Evolutionary conservation across 1,140 invertebrate genomes (phyloP), one percentile per base, ranked within the genome.

Genomic region (Pogonognathellus flavescens): DNA sequence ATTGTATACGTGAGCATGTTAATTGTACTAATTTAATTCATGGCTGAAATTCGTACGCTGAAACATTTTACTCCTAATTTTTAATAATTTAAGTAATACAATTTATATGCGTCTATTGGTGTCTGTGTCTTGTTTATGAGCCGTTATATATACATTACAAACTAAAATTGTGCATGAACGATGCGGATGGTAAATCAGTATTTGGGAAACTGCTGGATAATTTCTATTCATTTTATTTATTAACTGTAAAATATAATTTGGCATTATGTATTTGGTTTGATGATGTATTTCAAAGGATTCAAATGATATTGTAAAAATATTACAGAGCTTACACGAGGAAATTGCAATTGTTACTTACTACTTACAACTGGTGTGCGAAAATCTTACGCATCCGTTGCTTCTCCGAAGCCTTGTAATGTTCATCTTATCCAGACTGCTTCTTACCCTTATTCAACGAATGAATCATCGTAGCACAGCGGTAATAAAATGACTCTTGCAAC

Each of bases 321-420:
- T 76, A 52, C 84, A 89, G 88, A 89, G 88, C 66, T 76, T 89
- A 80, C 66, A 86, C 70, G 88, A 89, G 83, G 88, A 88, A 70
- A 86, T 88, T 11, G 86, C 85, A 9, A 80, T 87, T 41, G 88
- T 89, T 11, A 89, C 88, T 20, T 62, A 83, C 49, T 89, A 89
- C 57, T 66, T 89, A 5, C 80, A 85, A 84, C 76, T 87, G n/a
- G 84, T 89, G 22, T 87, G 86, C 62, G 85, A 87, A 53, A 41
- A 85, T 59, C 11, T 89, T 1, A 87, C 86, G 0, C 88, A 89
- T 72, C 87, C 84, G 9, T 41, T 72, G 1, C 82, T 88, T 9
- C 50, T 86, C 0, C 70, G 60, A 84, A 87, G 82, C 52, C 55
- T 89, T 31, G 84, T 88, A 1, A 60, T 62, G 49, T 89, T 89